These are phyloP conservation scores for Esox niger DNA, from an alignment of 2,113 vertebrate genomes.

Conservation along the genomic window DNA sequence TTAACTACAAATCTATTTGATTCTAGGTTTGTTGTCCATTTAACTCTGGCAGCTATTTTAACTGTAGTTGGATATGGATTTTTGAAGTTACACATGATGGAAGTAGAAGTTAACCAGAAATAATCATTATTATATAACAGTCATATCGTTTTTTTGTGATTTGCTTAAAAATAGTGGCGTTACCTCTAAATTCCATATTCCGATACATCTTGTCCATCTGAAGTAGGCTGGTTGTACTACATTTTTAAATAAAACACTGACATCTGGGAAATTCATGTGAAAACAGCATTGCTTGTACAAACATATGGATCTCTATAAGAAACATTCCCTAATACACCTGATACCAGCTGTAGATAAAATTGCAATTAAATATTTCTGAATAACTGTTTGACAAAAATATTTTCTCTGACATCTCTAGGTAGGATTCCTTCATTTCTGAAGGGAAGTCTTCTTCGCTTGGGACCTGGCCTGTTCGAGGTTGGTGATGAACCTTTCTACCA, in stretches of 20 bases:
- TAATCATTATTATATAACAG: too few relatives aligned
- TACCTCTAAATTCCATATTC: too few relatives aligned
- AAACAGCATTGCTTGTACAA: background rate
- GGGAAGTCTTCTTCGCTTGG: conserved; percentile 92
- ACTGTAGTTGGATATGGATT: too few relatives aligned
- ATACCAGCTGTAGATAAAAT: background rate
- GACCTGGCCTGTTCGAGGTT: conserved; percentile 93
- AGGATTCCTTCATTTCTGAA: conserved; percentile 86
- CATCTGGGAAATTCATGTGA: too few relatives aligned
- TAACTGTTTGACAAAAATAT: background rate
- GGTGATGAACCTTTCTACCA: conserved; percentile 93
- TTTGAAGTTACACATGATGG: too few relatives aligned
- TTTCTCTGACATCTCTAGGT: conserved; percentile 63
- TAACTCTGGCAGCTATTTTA: too few relatives aligned
- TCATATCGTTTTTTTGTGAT: too few relatives aligned
- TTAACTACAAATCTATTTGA: conserved; percentile 27
- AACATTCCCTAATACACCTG: too few relatives aligned
- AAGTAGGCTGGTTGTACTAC: too few relatives aligned
- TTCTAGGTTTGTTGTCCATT: background rate
- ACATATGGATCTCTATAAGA: background rate
- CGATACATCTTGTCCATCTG: too few relatives aligned
- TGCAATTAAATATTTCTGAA: background rate
- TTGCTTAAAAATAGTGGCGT: too few relatives aligned
- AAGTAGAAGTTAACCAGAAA: too few relatives aligned
- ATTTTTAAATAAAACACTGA: background rate